Evolutionary conservation across 2,113 vertebrate species (phyloP).

Genomic region (Mola mola): DNA sequence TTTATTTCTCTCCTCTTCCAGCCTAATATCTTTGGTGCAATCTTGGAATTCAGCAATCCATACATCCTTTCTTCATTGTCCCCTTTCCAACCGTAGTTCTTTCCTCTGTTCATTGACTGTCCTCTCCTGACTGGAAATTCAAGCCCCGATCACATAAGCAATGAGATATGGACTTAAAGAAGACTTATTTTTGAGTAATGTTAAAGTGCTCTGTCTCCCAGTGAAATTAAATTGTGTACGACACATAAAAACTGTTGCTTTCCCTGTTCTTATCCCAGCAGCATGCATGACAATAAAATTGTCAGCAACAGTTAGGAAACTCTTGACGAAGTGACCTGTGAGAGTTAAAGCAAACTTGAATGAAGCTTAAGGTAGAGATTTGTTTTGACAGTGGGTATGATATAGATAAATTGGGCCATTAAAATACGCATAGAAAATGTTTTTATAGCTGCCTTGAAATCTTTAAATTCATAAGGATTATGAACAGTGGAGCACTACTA

Average conservation of each 20-base stretch:
- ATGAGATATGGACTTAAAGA: constrained; percentile 33
- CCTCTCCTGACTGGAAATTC: constrained; percentile 23
- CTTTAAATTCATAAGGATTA: constrained; percentile 30
- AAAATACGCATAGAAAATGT: constrained; percentile 34
- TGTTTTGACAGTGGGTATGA: background rate
- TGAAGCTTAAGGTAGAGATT: too few relatives aligned
- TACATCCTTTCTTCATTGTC: constrained; percentile 22
- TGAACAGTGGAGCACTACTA: too few relatives aligned
- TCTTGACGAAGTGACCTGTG: constrained; percentile 46
- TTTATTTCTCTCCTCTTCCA: constrained; percentile 3
- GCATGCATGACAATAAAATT: constrained; percentile 45
- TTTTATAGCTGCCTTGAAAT: constrained; percentile 51
- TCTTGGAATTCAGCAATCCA: constrained; percentile 13
- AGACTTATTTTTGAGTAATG: constrained; percentile 33
- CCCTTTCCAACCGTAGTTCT: background rate
- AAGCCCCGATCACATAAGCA: constrained; percentile 11
- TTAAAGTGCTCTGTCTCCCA: constrained; percentile 26
- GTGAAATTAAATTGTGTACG: constrained; percentile 33
- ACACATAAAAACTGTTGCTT: constrained; percentile 39
- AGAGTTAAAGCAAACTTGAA: constrained; percentile 49
- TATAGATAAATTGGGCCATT: constrained; percentile 47
- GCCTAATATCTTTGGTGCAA: constrained; percentile 5
- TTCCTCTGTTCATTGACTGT: constrained; percentile 32
- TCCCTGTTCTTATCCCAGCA: constrained; percentile 22
- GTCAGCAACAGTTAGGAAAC: constrained; percentile 47